phyloP scores from a whole-genome alignment of 2,113 vertebrate genomes.

The Sigmodon hispidus region DNA sequence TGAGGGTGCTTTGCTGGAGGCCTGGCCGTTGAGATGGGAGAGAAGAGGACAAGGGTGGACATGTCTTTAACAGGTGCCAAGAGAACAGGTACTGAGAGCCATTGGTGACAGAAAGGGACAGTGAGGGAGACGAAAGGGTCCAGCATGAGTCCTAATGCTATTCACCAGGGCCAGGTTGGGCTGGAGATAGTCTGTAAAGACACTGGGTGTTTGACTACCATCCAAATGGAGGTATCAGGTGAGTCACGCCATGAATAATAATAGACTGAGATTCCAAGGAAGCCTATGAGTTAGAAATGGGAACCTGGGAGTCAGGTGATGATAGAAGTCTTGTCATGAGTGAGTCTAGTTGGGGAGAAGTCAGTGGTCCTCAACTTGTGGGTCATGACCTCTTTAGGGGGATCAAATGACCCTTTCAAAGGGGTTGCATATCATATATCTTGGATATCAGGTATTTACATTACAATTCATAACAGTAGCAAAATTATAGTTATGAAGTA shows the following conservation, averaged over 20 bases:
- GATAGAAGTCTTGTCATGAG: not conserved
- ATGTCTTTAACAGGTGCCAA: too few relatives aligned
- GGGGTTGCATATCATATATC: not conserved
- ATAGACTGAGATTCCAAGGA: not conserved
- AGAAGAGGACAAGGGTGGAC: not conserved
- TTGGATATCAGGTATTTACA: not conserved
- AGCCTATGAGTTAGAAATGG: not conserved
- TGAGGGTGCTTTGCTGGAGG: not conserved
- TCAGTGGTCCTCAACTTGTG: not conserved
- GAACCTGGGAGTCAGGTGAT: not conserved
- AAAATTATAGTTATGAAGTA: not conserved
- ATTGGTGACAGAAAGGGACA: too few relatives aligned
- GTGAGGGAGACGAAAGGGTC: not conserved
- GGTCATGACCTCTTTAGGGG: not conserved
- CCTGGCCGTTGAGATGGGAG: not conserved
- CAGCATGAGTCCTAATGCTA: not conserved
- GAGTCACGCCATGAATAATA: not conserved
- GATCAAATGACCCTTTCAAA: not conserved
- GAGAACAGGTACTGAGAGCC: not conserved
- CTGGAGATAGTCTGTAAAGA: not conserved
- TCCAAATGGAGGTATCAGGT: not conserved
- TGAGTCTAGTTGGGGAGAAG: not conserved
- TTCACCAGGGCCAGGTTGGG: not conserved
- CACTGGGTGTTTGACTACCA: not conserved
- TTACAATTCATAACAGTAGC: not conserved